Base-by-base conservation (phyloP, 1,140 invertebrate species). In the Anoplophora glabripennis region DNA sequence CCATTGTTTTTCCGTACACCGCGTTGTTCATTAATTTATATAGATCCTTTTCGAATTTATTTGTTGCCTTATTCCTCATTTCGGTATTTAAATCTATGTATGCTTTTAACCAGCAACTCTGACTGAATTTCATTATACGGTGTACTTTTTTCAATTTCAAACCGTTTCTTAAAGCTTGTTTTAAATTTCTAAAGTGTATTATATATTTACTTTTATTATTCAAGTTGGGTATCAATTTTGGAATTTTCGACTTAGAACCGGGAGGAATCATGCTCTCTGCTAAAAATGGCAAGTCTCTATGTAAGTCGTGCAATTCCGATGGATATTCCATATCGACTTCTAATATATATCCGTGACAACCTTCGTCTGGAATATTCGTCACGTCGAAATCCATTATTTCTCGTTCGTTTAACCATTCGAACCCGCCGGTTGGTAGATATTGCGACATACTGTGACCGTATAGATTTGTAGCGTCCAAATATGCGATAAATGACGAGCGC, bases 401-500 rank as follows among this genome's bases (percentile, higher is more conserved):
- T 11, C 45, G n/a, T 12, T 44, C 37, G 40, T 11, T n/a, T 11
- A 56, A 44, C 76, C 76, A 83, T 61, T 76, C 49, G 74, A 81
- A 82, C 18, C 67, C 56, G 12, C 58, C 56, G n/a, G 56, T 59
- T 21, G 78, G 79, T 38, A 81, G 64, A 53, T 58, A 62, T 62
- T 75, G 59, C 11, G 68, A 73, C 77, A 82, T 79, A 8, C 75
- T 72, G 49, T 63, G 73, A n/a, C 80, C 79, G 73, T 84, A 83
- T 42, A 81, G 63, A 71, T 82, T 80, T 14, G 42, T 70, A 10
- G 64, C 65, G 57, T 72, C 68, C 21, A 61, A 57, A 64, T 69
- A 72, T 14, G 45, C 33, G 14, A 66, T 45, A 67, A 63, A 73
- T 57, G 42, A 53, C n/a, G 28, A 45, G 8, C 57, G 28, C 63